Evolutionary conservation across 2,888 invertebrate species (phyloP), one percentile per base, ranked within the genome.

Genomic region (Sisyra nigra): DNA sequence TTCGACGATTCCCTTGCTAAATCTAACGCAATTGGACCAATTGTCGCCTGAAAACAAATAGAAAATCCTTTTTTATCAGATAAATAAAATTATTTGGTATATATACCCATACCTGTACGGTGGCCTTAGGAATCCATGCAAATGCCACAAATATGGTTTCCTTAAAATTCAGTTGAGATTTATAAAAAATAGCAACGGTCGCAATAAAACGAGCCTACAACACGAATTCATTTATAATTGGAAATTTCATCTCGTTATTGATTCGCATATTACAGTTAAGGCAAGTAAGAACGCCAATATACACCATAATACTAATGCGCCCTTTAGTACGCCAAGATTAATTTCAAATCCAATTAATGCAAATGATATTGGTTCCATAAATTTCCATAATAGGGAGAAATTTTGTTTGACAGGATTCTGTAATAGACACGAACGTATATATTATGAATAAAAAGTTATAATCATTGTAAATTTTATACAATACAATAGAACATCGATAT

Each of bases 301-400:
- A 37, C 69, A 74, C 53, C 66, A 68, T 51, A 69, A 70, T 59
- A 66, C 60, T 44, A 63, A 62, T 48, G 54, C 53, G 33, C 53
- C 54, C 53, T 67, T 67, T 50, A 75, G 53, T 49, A 68, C 57
- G 8, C 53, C 52, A 42, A 80, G 68, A 57, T 77, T 67, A 44
- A 85, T 74, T 61, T 83, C 82, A 47, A 80, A 74, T 8, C 84
- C 85, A 53, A 86, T 85, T 37, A 85, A 67, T 15, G 79, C 78
- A 56, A 84, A 82, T 31, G 86, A 68, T 47, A 83, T 67, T 6
- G 84, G 84, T 55, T 85, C 80, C 53, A 80, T 70, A 44, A 84
- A 67, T 53, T 73, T 69, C 86, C 85, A 86, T 40, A 82, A 51
- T 32, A 72, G 57, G 41, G 69, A 68, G 37, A 76, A 66, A 14